Base-by-base conservation (phyloP, 1,140 invertebrate species). In the Diploscapter pachys region DNA sequence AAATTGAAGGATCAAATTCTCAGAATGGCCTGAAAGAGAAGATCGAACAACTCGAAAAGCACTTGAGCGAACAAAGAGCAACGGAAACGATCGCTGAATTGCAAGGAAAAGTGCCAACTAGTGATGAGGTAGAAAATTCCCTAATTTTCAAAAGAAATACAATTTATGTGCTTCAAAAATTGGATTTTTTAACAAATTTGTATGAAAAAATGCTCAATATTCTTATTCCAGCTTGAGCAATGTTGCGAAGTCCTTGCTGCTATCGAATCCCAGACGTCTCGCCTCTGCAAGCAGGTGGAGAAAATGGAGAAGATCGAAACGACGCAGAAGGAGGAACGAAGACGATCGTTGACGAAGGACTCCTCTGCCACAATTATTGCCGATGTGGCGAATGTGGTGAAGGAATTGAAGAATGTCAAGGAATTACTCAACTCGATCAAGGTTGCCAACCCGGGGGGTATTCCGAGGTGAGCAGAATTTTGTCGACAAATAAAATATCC, bases 321-420 rank as follows among this genome's bases (percentile, higher is more conserved):
- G 63, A 62, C 80, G 6, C 81, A 83, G 63, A 83, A 82, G 80
- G 82, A 83, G 62, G 81, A 83, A 71, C 63, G 82, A 51, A 62
- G 82, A 50, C 78, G 82, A 8, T 85, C 83, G 13, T 71, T 83
- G 6, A 77, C 81, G 3, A 82, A 82, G 67, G 82, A 85, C 65
- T 79, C 56, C 11, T 69, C 72, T 50, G 81, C 82, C 4, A 69
- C 66, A 9, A 83, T 83, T 62, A 77, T 80, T 61, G 83, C 77
- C 2, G 82, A 83, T 55, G 59, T 83, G 55, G 81, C 81, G 3
- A 83, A 80, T 66, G 77, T 83, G 3, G 78, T 84, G 78, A 57
- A 71, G 4, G 82, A 83, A 63, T 57, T 83, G 66, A 81, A 81
- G 50, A 76, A 77, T n/a, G 68, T 83, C 50, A 72, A 79, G n/a